Base-by-base conservation (phyloP, 2,888 invertebrate species). In the Morinoia aosen region DNA sequence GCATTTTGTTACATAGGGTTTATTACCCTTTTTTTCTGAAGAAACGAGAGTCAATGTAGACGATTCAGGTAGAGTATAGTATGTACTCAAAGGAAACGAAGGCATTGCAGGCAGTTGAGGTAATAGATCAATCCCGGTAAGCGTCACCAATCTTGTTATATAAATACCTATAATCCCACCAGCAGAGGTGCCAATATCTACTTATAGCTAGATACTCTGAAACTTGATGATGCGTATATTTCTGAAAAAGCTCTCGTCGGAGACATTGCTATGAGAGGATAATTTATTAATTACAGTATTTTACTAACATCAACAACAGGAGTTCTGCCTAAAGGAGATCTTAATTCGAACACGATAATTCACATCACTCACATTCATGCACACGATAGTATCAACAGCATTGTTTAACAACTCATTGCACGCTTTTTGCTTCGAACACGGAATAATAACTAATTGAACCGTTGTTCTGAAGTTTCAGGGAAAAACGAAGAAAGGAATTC, bases 251-350 rank as follows among this genome's bases (percentile, higher is more conserved):
- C 48, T 93, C 93, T 93, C 19, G 14, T 93, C 93, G n/a, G 93
- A 93, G 16, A 90, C 12, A 57, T 93, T 2, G 40, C 90, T 90
- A 57, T 93, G 57, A 93, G 48, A 57, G 25, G 48, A 93, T 93
- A 93, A 90, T 90, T 90, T 57, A 93, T 25, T 93, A 93, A 19
- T 93, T 90, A 90, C 90, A 90, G 93, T 93, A 93, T 57, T 93
- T 93, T 93, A 93, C 93, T 57, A 93, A 93, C 93, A 93, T 57
- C 93, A 93, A 93, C 93, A 93, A 93, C 57, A 93, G 40, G 40
- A 57, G 56, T 57, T 57, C 57, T 93, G 39, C n/a, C n/a, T 48
- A 33, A 57, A 33, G n/a, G 58, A 93, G 56, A 93, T 57, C 93
- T 93, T 93, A 93, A 93, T 48, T 25, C n/a, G 57, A 57, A 93